Conservation (phyloP, 2,797 vertebrate species). For the Acrocephalus scirpaceus region DNA sequence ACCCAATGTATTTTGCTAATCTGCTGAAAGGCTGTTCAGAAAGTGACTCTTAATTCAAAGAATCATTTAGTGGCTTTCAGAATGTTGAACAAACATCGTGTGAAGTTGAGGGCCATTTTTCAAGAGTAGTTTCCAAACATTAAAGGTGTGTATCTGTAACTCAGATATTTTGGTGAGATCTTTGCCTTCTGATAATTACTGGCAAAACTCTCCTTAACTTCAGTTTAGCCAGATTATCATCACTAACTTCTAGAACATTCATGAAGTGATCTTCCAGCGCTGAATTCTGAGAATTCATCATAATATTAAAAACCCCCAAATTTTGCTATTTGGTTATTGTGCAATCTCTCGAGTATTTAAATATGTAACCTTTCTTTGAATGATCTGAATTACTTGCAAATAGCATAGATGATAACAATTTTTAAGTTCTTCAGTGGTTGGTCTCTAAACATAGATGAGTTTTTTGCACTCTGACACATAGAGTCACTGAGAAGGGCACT, state of each 20-base stretch:
- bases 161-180: not conserved
- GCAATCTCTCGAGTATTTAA: not conserved
- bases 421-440: not conserved
- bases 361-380: not conserved
- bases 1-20: not conserved
- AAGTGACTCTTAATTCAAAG: slow-evolving; percentile 5
- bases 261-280: not conserved
- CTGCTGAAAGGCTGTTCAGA: not conserved
- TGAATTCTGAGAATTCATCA: not conserved
- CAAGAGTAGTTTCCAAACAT: not conserved
- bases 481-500: not conserved
- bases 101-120: not conserved
- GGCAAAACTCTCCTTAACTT: not conserved
- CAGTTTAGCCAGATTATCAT: not conserved
- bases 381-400: not conserved
- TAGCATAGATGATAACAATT: not conserved
- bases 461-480: not conserved
- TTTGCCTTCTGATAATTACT: not conserved
- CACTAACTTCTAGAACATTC: not conserved
- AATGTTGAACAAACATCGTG: not conserved
- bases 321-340: not conserved
- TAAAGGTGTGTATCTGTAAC: not conserved
- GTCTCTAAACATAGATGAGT: not conserved
- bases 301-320: not conserved
- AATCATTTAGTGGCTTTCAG: not conserved